Evolutionary conservation across 2,888 invertebrate species (phyloP), one percentile per base, ranked within the genome.

Genomic region (Hypselothyrea guttata): DNA sequence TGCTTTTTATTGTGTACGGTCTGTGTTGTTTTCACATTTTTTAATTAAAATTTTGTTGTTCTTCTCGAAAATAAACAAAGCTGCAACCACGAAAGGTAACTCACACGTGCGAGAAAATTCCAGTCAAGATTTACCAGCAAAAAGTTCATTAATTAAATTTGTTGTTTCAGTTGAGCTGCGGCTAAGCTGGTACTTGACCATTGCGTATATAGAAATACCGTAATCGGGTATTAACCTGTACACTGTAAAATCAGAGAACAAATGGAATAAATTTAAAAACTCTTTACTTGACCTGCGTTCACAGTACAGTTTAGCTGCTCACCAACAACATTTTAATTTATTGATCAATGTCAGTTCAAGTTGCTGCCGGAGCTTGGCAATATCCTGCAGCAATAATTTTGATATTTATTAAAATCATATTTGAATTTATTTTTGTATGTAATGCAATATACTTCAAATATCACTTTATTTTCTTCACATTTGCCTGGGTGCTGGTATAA

Each of bases 121-220:
- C 41, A 49, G 42, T 34, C 45, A 57, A 67, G 45, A 67, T 54
- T 57, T 51, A 13, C 31, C 45, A 47, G 42, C 54, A 54, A 60
- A 55, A 42, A 53, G 57, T 63, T 59, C 53, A 67, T 67, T 71
- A 71, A 73, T 67, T 64, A 56, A 62, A 42, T 62, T 55, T 51
- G 63, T 45, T 49, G 48, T 54, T 69, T 34, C 13, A 22, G 13
- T 38, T 54, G 35, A 54, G 42, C 53, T 37, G 46, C 4, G 12
- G 22, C 27, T 30, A 33, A 30, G 48, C n/a, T 22, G 7, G 38
- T n/a, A 9, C 7, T 11, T 38, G 2, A 7, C n/a, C 4, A 34
- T 1, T 8, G 15, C 9, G 22, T 12, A 35, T 7, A 9, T 1
- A 37, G 5, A 16, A n/a, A n/a, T 9, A 9, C 4, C 4, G 0